Evolutionary conservation across 2,113 vertebrate genomes (phyloP), one percentile per base, ranked within the genome.

Genomic region (Balaenoptera acutorostrata): DNA sequence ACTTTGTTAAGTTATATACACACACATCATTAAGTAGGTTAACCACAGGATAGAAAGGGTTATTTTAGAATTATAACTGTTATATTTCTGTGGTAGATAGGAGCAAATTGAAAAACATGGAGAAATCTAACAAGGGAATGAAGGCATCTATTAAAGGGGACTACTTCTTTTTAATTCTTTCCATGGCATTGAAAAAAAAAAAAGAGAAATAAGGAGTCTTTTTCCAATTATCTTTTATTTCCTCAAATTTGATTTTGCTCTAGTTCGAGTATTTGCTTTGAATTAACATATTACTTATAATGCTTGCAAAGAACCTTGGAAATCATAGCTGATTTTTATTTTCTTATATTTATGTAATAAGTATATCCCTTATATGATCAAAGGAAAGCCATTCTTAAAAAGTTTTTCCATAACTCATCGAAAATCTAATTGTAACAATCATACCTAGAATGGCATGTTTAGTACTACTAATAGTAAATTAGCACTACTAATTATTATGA

Each of bases 101-200:
- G 12, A 89, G 5, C 59, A 72, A 78, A 78, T 2, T 11, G 33
- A 91, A 85, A 92, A 96, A 36, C 15, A 57, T 6, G 18, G 63
- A 88, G 64, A 96, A 96, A 71, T 27, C 57, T 66, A 55, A 81
- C 88, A 57, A 17, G 27, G 64, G 71, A 94, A 94, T 88, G n/a
- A 90, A 96, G 39, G 15, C 27, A 61, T 90, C 44, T 88, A 46
- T 20, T 41, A 82, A 59, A 80, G 36, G 57, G 91, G 39, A 81
- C 20, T 11, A 27, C 31, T 13, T 59, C 61, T 92, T 95, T 75
- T 94, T 59, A 69, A 61, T 71, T 93, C 27, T 90, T 59, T 71
- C 44, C n/a, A 75, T 75, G 81, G 77, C 21, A 90, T 1, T 78
- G 57, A 33, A 9, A 7, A 31, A 29, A 59, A n/a, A 52, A 61